Percentiles rank a stretch among this genome's conserved stretches.
Evolutionary conservation across 2,113 vertebrate species (phyloP).

Genomic region (Chiloscyllium plagiosum): DNA sequence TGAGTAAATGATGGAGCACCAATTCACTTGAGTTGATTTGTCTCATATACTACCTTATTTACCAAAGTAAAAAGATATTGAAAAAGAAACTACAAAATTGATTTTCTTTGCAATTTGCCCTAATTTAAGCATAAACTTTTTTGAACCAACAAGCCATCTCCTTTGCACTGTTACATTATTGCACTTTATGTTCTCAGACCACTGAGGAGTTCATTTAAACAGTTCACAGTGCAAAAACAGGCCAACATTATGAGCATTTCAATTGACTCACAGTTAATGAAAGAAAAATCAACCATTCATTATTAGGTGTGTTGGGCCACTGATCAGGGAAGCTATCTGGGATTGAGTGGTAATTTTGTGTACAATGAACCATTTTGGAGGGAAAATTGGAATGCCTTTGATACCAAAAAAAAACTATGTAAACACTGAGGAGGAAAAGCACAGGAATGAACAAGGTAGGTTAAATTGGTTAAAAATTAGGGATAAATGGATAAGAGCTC

Average conservation of each 20-base stretch:
- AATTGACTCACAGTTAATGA: background rate
- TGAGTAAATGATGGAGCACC: slow-evolving; percentile 4
- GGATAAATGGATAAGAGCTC: slow-evolving; percentile 9
- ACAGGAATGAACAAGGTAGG: background rate
- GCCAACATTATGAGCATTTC: background rate
- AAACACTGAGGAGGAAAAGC: background rate
- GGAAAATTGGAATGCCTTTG: slow-evolving; percentile 11
- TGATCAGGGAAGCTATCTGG: background rate
- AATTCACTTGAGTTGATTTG: slow-evolving; percentile 16
- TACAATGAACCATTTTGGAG: slow-evolving; percentile 3
- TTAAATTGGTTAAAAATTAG: slow-evolving; percentile 29
- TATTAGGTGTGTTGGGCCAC: background rate
- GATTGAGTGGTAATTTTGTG: slow-evolving; percentile 12
- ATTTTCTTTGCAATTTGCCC: background rate
- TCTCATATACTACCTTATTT: background rate
- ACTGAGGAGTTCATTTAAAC: background rate
- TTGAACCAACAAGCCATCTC: background rate
- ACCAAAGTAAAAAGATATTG: slow-evolving; percentile 17
- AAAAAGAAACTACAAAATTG: background rate
- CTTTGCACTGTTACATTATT: background rate
- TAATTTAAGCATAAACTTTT: slow-evolving; percentile 4
- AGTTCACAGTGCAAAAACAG: background rate
- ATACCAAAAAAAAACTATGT: background rate
- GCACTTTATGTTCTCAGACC: background rate
- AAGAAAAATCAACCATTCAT: slow-evolving; percentile 19